phyloP scores from a whole-genome alignment of 2,797 vertebrate genomes.

The Stomatorhinus walkeri region DNA sequence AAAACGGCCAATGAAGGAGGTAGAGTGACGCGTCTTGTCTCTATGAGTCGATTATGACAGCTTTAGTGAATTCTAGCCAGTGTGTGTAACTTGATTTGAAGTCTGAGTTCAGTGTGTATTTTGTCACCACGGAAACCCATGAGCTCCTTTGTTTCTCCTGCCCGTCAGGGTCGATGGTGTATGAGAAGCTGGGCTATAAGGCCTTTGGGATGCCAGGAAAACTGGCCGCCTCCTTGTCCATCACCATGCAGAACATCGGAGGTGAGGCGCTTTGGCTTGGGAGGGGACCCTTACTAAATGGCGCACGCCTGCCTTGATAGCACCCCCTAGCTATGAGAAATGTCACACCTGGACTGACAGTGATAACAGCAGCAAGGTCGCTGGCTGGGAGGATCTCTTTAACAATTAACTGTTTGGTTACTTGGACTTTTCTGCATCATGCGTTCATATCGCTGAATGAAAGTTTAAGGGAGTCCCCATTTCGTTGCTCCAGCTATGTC shows the following conservation, averaged over 20 bases:
- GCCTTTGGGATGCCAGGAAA: constrained; percentile 90
- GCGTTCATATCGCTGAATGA: not conserved
- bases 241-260: constrained; percentile 97
- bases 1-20: constrained; percentile 98
- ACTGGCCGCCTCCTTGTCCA: constrained; percentile 84
- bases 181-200: constrained; percentile 88
- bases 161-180: constrained; percentile 75
- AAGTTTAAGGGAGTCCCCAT: not conserved
- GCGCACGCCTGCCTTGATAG: not conserved
- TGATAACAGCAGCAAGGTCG: not conserved
- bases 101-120: not conserved
- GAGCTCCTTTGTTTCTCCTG: not conserved
- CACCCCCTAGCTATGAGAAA: not conserved
- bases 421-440: not conserved
- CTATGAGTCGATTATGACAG: not conserved
- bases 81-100: not conserved
- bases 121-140: not conserved
- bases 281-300: not conserved
- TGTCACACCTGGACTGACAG: not conserved
- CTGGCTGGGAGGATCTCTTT: not conserved
- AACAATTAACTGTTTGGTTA: not conserved
- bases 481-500: constrained; percentile 80
- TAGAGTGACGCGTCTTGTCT: constrained; percentile 41
- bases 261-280: constrained; percentile 55
- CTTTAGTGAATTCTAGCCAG: not conserved